Conservation (phyloP, 2,797 vertebrate genomes). For the Acipenser oxyrinchus region DNA sequence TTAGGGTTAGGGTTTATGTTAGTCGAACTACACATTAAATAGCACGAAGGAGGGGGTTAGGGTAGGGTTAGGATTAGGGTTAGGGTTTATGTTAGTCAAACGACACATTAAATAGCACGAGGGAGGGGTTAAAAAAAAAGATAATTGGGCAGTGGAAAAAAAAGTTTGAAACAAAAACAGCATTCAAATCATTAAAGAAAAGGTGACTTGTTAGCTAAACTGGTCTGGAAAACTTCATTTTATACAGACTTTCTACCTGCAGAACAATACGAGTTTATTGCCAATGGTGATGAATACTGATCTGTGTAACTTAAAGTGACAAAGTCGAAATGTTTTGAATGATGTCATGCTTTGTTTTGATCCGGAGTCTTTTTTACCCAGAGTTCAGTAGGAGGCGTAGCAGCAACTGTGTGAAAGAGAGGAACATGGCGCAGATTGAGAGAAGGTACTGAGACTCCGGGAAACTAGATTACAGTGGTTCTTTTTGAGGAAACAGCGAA, state of each 20-base stretch:
- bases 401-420: slow-evolving; percentile 8
- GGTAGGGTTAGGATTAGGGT: no score
- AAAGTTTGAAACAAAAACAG: no score
- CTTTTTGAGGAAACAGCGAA: slow-evolving; percentile 44
- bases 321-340: slow-evolving; percentile 4
- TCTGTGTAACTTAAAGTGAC: slow-evolving; percentile 1
- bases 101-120: no score
- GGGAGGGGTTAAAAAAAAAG: no score
- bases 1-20: no score
- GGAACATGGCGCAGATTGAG: slow-evolving; percentile 47
- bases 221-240: slow-evolving; percentile 5
- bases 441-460: slow-evolving; percentile 30
- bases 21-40: no score
- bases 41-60: no score
- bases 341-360: slow-evolving; percentile 18
- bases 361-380: slow-evolving; percentile 41
- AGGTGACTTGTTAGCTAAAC: no score
- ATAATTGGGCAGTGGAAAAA: no score
- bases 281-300: neutral
- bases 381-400: slow-evolving; percentile 37
- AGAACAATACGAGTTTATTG: slow-evolving; percentile 7
- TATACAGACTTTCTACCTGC: slow-evolving; percentile 11
- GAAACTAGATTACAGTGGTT: slow-evolving; percentile 33
- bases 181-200: no score
- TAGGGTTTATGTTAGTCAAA: no score